Evolutionary conservation across 1,140 invertebrate genomes (phyloP).

Genomic region (Linepithema humile): DNA sequence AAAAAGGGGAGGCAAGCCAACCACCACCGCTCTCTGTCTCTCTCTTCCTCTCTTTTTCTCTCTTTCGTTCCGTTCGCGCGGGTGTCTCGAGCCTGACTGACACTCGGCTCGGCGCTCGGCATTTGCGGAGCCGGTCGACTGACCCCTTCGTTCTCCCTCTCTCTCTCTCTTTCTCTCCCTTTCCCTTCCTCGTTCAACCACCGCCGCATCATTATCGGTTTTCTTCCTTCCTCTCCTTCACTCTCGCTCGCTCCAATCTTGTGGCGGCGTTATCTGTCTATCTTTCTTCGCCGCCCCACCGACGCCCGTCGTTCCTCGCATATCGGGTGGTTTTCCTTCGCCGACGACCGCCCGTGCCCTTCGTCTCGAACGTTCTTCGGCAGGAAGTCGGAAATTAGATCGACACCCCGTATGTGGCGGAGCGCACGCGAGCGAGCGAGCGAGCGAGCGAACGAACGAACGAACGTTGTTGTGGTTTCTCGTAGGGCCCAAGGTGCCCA

Average conservation of each 20-base stretch:
- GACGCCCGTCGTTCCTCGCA: background rate
- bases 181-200: background rate
- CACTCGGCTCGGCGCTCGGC: constrained; percentile 62
- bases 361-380: background rate
- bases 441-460: no score
- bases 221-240: no score
- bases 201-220: background rate
- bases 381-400: background rate
- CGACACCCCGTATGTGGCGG: constrained; percentile 37
- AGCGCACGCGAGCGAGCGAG: background rate
- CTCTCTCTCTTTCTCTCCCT: background rate
- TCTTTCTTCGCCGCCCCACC: background rate
- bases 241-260: background rate
- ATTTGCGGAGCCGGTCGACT: constrained; percentile 47
- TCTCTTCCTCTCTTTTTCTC: background rate
- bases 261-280: background rate
- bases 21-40: constrained; percentile 46
- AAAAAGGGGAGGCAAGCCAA: constrained; percentile 60
- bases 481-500: background rate
- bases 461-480: constrained; percentile 10
- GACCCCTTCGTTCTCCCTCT: constrained; percentile 47
- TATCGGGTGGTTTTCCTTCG: constrained; percentile 47
- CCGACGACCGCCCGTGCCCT: background rate
- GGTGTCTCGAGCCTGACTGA: constrained; percentile 80
- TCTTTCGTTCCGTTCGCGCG: constrained; percentile 72